Evolutionary conservation across 1,140 invertebrate species (phyloP), one percentile per base, ranked within the genome.

Genomic region (Chymomyza costata): DNA sequence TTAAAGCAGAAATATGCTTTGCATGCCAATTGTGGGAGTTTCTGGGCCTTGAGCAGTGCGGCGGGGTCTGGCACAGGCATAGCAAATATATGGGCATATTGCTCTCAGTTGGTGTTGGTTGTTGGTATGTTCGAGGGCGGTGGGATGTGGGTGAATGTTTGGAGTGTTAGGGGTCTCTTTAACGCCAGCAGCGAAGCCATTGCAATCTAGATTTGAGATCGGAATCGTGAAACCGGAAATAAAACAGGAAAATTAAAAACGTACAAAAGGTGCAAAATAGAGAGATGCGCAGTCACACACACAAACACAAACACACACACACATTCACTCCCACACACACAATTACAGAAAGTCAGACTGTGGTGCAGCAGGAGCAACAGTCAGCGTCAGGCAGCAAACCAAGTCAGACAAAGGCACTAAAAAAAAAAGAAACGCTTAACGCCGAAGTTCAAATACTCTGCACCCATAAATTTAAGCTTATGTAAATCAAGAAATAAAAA

Each of bases 171-270:
- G 3, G 21, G 52, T 38, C 25, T 31, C 37, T 40, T 32, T 32
- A 49, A 49, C 52, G 43, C 52, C 57, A 48, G 46, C 51, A 60
- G 51, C 46, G 45, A 52, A 35, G 67, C 58, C 54, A 71, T 57
- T 80, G 71, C 78, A 83, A 83, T 82, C 66, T 83, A 63, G 67
- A 68, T 84, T 82, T 52, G 60, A 84, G 68, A 84, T 84, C 68
- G 63, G 82, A 84, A 83, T 84, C 76, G 82, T 76, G 82, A 83
- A 83, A 67, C 76, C 82, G 82, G 82, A 84, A 84, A 84, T 84
- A 84, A 84, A 84, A 84, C 82, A 83, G 82, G 82, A 84, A 84
- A 84, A 84, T 84, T 84, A 84, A 84, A 84, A 84, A 82, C 76
- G 82, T 82, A 84, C 82, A 84, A 84, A 84, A 84, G 82, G 82